Base-by-base conservation (phyloP, 2,888 invertebrate genomes). In the Hirtodrosophila cameraria region DNA sequence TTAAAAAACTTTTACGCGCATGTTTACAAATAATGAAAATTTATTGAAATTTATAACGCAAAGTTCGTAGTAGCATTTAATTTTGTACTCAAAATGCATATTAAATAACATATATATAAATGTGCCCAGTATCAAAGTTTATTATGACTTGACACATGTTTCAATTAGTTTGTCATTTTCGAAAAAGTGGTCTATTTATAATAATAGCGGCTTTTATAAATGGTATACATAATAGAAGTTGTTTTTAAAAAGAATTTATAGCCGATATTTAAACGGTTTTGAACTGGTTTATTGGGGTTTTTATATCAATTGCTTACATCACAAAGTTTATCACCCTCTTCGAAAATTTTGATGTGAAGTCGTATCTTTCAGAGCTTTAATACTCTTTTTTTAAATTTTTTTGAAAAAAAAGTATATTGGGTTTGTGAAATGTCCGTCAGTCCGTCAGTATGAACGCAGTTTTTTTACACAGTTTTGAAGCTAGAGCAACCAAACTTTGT, bases 1-100 rank as follows among this genome's bases (percentile, higher is more conserved):
- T 87, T 85, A 86, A 84, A 86, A 73, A 72, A 76, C 61, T 57
- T 61, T 72, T 59, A 60, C 71, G 54, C 72, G 46, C 66, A 42
- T 72, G 67, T 71, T 70, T 71, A 58, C 72, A 71, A 77, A 74
- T 81, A 73, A 76, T 81, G 62, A 69, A 59, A 71, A 68, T 75
- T 70, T 67, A 75, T 75, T 75, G 57, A 61, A 75, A 70, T 75
- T 66, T 54, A 60, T 62, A 66, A 69, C 28, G 49, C 11, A 57
- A 55, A 66, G 43, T 67, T 45, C 46, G 30, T 38, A 36, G 12
- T 25, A 12, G 41, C 53, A 39, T 67, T 64, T 54, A 54, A n/a
- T n/a, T 53, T 36, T 42, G 45, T n/a, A 8, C 43, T 28, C 27
- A 43, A n/a, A n/a, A 16, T 41, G 49, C 46, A 58, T 52, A 64